phyloP scores from a whole-genome alignment of 2,888 invertebrate species.

The Lepetodrilus schrolli region DNA sequence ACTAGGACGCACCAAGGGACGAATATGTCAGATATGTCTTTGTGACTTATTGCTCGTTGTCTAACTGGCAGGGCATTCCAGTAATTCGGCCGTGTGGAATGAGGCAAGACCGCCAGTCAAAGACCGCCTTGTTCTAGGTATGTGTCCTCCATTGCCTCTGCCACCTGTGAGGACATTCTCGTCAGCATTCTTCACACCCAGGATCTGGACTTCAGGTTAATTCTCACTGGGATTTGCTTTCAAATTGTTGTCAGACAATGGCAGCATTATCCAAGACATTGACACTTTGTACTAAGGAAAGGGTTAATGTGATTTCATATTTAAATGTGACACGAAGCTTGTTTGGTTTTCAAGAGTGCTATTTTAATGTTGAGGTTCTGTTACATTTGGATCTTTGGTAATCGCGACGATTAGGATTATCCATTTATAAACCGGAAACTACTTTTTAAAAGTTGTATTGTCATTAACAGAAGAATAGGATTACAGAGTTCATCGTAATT shows the following conservation, averaged over 20 bases:
- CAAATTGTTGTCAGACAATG: background rate
- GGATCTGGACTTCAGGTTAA: too few species aligned
- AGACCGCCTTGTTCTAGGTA: background rate
- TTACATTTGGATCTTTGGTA: too few species aligned
- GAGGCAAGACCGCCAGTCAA: background rate
- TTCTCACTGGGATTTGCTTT: background rate
- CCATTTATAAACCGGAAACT: too few species aligned
- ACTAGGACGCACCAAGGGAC: background rate
- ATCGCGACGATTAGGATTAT: too few species aligned
- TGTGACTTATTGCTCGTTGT: conserved; percentile 17
- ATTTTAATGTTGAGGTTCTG: too few species aligned
- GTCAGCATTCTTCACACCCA: background rate
- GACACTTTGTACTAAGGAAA: background rate
- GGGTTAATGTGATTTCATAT: background rate
- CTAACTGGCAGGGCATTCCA: background rate
- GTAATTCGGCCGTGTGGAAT: background rate
- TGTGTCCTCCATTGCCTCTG: background rate
- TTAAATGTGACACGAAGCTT: background rate
- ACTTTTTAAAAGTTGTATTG: too few species aligned
- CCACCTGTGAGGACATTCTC: background rate
- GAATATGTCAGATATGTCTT: background rate
- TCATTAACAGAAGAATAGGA: too few species aligned
- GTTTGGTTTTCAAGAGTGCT: too few species aligned
- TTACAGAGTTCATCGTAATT: too few species aligned
- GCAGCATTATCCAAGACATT: background rate